Evolutionary conservation across 2,797 vertebrate genomes (phyloP), one percentile per base, ranked within the genome.

Genomic region (Anas georgica): DNA sequence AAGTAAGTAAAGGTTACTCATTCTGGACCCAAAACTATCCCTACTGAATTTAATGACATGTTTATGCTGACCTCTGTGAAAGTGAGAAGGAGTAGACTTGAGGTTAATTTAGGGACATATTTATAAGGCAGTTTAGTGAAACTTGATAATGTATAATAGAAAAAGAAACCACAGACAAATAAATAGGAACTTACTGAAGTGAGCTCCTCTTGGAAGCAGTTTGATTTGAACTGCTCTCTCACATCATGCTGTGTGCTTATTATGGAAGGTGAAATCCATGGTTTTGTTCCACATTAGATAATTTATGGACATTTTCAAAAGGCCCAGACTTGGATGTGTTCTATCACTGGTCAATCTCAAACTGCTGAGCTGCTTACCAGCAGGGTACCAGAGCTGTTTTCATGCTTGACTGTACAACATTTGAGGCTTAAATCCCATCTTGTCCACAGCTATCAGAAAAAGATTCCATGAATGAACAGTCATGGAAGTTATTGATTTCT

Each of bases 351-450:
- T 90, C 92, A 62, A 86, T 95, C 96, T 97, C 13, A 37, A 93
- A 67, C 91, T 95, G 77, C 41, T 63, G 63, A 73, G 83, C 95
- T 93, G 94, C 86, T 93, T 93, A 96, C 94, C 97, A 96, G 96
- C 91, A 78, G 95, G 95, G 75, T 80, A 89, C 91, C 56, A 70
- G 94, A 95, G 90, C 82, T 96, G 93, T 97, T 98, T 98, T 98
- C 98, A 98, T 97, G 98, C 98, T 97, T 97, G 97, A 97, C 92
- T 97, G 95, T 84, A 95, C 97, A 98, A 93, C 62, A 78, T 97
- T 98, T 77, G 77, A 88, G 91, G 94, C 77, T 96, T 96, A 93
- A 89, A 95, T 97, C 89, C 97, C 96, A 86, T 92, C 97, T 96
- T 83, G 91, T 97, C 96, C 97, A 56, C 66, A 95, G 86, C 92